These are phyloP conservation scores for Mesitornis unicolor DNA, from an alignment of 2,113 vertebrate species.

Conservation along the genomic window DNA sequence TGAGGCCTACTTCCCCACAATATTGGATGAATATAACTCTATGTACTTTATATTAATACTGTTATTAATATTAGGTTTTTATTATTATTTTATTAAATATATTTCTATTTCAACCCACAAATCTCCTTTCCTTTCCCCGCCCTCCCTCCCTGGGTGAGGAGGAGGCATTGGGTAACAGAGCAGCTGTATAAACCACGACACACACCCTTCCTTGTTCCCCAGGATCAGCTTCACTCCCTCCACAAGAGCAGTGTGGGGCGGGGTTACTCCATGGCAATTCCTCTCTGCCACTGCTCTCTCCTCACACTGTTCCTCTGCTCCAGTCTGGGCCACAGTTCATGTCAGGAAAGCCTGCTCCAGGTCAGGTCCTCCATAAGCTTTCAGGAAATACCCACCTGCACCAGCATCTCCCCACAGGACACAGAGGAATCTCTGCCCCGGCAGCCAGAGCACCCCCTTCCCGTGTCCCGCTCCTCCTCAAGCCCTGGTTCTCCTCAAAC, in stretches of 20 bases:
- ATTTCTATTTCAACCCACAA: no score
- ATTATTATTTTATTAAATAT: no score
- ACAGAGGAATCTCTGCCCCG: accelerated
- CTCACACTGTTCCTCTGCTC: accelerated
- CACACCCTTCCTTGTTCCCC: not conserved
- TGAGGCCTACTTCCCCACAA: no score
- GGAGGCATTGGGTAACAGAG: no score
- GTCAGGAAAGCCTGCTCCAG: not conserved
- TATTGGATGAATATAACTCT: no score
- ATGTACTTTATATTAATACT: no score
- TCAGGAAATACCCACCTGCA: not conserved
- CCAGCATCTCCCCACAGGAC: not conserved
- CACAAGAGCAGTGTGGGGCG: accelerated
- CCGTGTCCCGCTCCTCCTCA: accelerated
- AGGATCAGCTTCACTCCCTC: not conserved
- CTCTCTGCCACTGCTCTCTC: not conserved
- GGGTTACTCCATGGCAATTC: no score
- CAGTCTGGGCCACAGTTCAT: accelerated
- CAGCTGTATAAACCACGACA: no score
- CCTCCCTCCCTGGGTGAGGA: no score
- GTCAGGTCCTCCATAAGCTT: no score
- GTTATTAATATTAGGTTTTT: no score
- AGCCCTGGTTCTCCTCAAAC: accelerated
- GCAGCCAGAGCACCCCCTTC: accelerated
- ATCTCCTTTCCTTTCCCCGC: no score